These are phyloP conservation scores for Hypsibius dujardini DNA, from an alignment of 1,140 invertebrate genomes.

Conservation along the genomic window DNA sequence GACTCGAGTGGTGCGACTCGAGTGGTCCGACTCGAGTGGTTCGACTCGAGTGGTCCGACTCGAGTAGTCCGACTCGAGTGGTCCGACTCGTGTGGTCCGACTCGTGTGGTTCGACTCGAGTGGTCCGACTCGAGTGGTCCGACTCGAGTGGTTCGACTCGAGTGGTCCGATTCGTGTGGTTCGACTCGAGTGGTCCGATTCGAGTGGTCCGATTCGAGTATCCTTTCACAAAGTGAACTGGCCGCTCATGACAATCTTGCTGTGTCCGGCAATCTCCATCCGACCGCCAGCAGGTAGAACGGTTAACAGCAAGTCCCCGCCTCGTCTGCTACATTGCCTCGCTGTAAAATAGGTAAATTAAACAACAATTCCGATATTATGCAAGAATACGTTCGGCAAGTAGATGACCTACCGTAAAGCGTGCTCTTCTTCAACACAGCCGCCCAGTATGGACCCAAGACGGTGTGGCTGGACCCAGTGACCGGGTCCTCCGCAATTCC, in stretches of 20 bases:
- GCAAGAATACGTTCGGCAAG: background rate
- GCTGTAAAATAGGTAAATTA: background rate
- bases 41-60: no score
- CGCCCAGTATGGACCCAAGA: conserved; percentile 37
- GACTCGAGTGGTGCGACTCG: no score
- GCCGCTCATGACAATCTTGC: background rate
- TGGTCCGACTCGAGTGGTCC: no score
- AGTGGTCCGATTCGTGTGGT: no score
- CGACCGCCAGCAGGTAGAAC: background rate
- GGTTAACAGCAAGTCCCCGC: background rate
- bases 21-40: no score
- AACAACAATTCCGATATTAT: background rate
- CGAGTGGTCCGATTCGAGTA: no score
- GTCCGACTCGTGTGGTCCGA: no score
- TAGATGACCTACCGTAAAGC: background rate
- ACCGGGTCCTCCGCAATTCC: conserved; percentile 44
- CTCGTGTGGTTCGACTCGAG: no score
- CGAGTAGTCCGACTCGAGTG: no score
- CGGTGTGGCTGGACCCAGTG: conserved; percentile 39
- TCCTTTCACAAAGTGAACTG: background rate
- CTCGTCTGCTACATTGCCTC: background rate
- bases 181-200: no score
- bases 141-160: no score
- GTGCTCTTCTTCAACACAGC: conserved; percentile 6
- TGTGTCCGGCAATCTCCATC: conserved; percentile 15